These are phyloP conservation scores for Rhimphoctona megacephalus DNA, from an alignment of 2,888 invertebrate genomes.

Conservation along the genomic window DNA sequence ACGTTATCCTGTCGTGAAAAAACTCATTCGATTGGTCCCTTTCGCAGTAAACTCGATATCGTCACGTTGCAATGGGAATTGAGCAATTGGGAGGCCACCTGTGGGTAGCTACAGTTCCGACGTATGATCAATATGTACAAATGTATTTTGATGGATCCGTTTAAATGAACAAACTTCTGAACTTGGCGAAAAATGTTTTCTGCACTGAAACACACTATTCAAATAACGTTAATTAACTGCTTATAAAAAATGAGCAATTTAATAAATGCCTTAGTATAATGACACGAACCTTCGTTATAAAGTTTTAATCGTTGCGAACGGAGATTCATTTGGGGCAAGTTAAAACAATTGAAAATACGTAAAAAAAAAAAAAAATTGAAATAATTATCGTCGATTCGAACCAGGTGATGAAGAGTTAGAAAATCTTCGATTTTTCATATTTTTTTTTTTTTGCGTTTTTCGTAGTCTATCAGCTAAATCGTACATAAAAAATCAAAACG, in stretches of 20 bases:
- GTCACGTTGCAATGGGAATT: slow-evolving; percentile 40
- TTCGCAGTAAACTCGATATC: slow-evolving; percentile 34
- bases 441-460: neutral
- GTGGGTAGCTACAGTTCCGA: neutral
- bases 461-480: neutral
- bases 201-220: neutral
- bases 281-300: neutral
- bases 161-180: neutral
- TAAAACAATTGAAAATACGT: neutral
- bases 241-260: neutral
- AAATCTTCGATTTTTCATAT: neutral
- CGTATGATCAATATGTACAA: slow-evolving; percentile 1
- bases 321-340: neutral
- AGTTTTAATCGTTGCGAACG: neutral
- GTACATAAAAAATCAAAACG: neutral
- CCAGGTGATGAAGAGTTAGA: too few relatives aligned
- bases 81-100: slow-evolving; percentile 43
- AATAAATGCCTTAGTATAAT: neutral
- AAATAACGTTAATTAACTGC: neutral
- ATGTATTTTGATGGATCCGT: slow-evolving; percentile 1
- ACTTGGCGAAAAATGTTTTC: neutral
- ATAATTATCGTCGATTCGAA: too few relatives aligned
- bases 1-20: slow-evolving; percentile 39
- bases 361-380: too few relatives aligned
- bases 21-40: slow-evolving; percentile 40